Conservation (phyloP, 2,113 vertebrate species). For the Ciconia boyciana region DNA sequence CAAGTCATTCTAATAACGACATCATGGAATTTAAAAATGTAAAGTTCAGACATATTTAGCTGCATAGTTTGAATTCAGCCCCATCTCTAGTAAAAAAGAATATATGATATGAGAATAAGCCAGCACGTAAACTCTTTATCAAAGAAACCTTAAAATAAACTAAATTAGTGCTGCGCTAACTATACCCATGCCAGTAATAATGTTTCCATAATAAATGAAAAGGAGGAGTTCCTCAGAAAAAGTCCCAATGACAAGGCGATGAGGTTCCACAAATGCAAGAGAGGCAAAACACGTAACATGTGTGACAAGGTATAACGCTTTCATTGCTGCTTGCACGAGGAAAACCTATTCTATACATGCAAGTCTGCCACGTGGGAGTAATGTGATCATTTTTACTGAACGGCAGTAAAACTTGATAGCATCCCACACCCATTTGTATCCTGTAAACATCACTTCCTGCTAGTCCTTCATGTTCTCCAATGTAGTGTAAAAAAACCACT, state of each 20-base stretch:
- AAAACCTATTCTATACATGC: background rate
- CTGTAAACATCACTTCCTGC: constrained; percentile 55
- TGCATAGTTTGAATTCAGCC: background rate
- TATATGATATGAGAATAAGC: background rate
- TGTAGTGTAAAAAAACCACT: background rate
- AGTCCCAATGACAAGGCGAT: background rate
- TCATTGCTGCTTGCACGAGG: background rate
- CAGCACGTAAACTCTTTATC: background rate
- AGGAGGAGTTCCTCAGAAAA: background rate
- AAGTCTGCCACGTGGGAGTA: background rate
- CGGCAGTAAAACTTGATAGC: constrained; percentile 25
- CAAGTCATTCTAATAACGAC: background rate
- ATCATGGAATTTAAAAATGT: background rate
- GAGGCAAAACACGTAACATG: background rate
- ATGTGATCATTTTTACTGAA: constrained; percentile 7
- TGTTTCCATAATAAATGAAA: constrained; percentile 2
- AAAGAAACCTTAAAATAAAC: constrained; percentile 1
- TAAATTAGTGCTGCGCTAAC: background rate
- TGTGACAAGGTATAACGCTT: background rate
- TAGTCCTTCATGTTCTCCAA: constrained; percentile 40
- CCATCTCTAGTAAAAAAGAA: background rate
- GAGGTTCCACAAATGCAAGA: background rate
- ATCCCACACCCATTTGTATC: constrained; percentile 36
- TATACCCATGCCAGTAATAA: background rate
- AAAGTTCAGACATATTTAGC: background rate